Base-by-base conservation (phyloP, 2,113 vertebrate species). In the Orycteropus afer region DNA sequence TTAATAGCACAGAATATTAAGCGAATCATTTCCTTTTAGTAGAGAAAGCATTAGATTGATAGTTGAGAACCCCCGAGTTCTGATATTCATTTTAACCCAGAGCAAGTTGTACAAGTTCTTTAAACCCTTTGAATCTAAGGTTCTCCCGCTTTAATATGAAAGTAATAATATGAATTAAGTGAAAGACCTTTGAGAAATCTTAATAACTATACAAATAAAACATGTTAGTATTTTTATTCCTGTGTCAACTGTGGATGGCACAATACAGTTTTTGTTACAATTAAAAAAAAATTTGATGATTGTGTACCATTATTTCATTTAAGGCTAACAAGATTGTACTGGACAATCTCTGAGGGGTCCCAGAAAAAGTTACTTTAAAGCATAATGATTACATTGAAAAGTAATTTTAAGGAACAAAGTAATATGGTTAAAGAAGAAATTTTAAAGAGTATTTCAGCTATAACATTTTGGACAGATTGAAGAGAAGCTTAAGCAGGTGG, bases 381-480 rank as follows among this genome's bases (percentile, higher is more conserved):
- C n/a, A 61, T 40, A 86, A 76, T 53, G 42, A 49, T 93, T 85
- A 79, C 23, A 83, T 10, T 83, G n/a, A 81, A 91, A 93, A 81
- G 20, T 76, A n/a, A 83, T 83, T 27, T 93, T 84, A 86, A 57
- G 15, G 20, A 83, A 86, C 49, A 80, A 73, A 89, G 20, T 18
- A 29, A 65, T n/a, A n/a, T 59, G 11, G 51, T 82, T 82, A 84
- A 93, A 90, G 73, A 69, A 90, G 18, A 89, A 14, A 79, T 89
- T 94, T 94, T 77, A 94, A 97, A 57, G 85, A 92, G 63, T 37
- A 63, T 96, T 97, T 92, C 84, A 77, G 25, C 49, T 93, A 13
- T 91, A 91, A 67, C 57, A 78, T 32, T 96, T 94, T 88, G 67
- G 93, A 93, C 96, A 97, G 95, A 95, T 97, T 97, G 96, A 96